These are phyloP conservation scores for Tricholaema leucomelas DNA, from an alignment of 2,113 vertebrate genomes.

Conservation along the genomic window DNA sequence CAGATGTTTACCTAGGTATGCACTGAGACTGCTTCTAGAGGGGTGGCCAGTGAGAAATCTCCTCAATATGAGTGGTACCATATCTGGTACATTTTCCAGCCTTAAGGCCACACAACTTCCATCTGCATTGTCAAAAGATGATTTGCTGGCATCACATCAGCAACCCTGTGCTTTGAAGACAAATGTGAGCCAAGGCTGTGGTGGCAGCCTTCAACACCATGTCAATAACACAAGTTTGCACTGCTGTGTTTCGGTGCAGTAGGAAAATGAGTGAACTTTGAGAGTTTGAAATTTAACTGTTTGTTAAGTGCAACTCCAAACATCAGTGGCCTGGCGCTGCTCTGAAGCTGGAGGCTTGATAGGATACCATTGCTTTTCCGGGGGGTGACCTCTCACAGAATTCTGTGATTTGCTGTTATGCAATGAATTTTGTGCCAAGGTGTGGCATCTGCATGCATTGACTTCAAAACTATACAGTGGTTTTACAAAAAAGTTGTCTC, in stretches of 20 bases:
- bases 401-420: neutral
- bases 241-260: neutral
- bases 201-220: neutral
- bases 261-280: neutral
- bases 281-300: neutral
- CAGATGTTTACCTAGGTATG: neutral
- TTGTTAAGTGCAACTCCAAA: neutral
- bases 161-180: neutral
- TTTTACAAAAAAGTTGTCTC: neutral
- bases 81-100: neutral
- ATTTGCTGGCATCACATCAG: conserved; percentile 21
- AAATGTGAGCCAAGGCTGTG: neutral
- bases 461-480: neutral
- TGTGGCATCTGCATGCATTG: accelerated
- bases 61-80: neutral
- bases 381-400: neutral
- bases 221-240: neutral
- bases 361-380: neutral
- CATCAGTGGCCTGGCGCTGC: neutral
- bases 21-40: neutral
- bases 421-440: neutral
- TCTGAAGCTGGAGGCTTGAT: neutral
- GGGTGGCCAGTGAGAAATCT: neutral
- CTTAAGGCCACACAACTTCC: neutral
- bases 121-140: conserved; percentile 11